Evolutionary conservation across 30 jellyfish, hydroid and myxozoan species (phyloP).

Genomic region (Hydractinia symbiolongicarpus): DNA sequence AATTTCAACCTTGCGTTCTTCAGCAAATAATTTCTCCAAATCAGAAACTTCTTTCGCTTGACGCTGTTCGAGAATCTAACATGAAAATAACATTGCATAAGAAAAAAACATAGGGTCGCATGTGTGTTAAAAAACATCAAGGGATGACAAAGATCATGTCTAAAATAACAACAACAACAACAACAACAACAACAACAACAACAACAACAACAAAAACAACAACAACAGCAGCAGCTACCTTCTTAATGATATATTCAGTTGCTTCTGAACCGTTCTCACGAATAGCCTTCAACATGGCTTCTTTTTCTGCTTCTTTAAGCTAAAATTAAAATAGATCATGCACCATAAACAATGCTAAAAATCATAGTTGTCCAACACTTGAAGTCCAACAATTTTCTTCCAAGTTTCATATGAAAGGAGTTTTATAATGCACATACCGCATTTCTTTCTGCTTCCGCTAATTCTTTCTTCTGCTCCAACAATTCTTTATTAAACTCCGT

Average conservation of each 20-base stretch:
- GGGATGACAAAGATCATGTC: too few relatives aligned
- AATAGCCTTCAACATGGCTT: slow-evolving; percentile 73
- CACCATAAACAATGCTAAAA: background rate
- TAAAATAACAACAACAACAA: background rate
- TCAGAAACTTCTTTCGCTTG: slow-evolving; percentile 73
- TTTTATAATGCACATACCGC: slow-evolving; percentile 47
- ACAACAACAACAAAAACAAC: background rate
- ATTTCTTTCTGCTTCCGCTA: slow-evolving; percentile 61
- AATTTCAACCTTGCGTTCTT: slow-evolving; percentile 61
- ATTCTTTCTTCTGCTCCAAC: slow-evolving; percentile 87
- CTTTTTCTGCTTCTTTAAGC: slow-evolving; percentile 82
- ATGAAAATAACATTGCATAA: slow-evolving; percentile 7
- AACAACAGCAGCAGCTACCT: slow-evolving; percentile 33
- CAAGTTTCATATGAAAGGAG: background rate
- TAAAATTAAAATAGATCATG: background rate
- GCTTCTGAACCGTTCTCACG: slow-evolving; percentile 88
- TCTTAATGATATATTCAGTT: slow-evolving; percentile 73
- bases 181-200: background rate
- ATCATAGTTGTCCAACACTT: background rate
- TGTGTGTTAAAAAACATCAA: too few relatives aligned
- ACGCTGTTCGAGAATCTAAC: slow-evolving; percentile 77
- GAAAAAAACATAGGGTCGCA: background rate
- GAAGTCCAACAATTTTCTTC: background rate
- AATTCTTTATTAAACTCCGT: slow-evolving; percentile 75
- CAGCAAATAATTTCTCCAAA: slow-evolving; percentile 60